A percentile compares a stretch with the other conserved stretches of the same genome.
Evolutionary conservation across 2,888 invertebrate genomes (phyloP).

Genomic region (Cantharis rufa): DNA sequence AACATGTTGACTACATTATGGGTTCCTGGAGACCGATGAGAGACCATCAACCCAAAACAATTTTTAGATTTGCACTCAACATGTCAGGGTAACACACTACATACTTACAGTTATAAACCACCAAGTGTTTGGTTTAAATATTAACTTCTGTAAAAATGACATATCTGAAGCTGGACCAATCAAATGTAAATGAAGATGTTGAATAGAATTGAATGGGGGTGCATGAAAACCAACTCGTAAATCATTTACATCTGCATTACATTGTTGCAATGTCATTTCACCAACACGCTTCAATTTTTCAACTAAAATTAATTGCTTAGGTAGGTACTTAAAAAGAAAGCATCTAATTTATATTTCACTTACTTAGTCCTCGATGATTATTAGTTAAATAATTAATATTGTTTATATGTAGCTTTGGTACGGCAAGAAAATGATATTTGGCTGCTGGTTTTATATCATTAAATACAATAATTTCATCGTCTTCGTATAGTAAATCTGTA

Average conservation of each 20-base stretch:
- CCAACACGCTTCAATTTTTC: constrained; percentile 67
- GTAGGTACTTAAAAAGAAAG: not conserved
- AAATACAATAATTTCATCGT: constrained; percentile 78
- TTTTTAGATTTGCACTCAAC: too few species aligned
- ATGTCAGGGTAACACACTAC: too few species aligned
- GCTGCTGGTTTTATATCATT: constrained; percentile 83
- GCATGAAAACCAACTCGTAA: constrained; percentile 81
- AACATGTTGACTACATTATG: too few species aligned
- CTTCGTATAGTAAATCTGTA: constrained; percentile 70
- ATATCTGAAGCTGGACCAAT: constrained; percentile 80
- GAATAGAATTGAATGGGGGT: constrained; percentile 85
- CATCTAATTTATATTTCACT: constrained; percentile 43
- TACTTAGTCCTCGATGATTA: constrained; percentile 73
- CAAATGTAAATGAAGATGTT: constrained; percentile 84
- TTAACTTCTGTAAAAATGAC: constrained; percentile 64
- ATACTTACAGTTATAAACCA: constrained; percentile 83
- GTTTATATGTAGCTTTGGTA: constrained; percentile 76
- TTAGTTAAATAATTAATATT: constrained; percentile 71
- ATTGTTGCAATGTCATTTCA: constrained; percentile 57
- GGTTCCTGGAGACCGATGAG: too few species aligned
- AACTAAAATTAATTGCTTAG: constrained; percentile 58
- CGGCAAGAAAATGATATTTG: constrained; percentile 76
- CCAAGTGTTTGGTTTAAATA: constrained; percentile 74
- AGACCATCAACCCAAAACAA: too few species aligned
- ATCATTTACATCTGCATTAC: constrained; percentile 54